phyloP scores from a whole-genome alignment of 2,888 invertebrate species.

The Harpagoxenus sublaevis region DNA sequence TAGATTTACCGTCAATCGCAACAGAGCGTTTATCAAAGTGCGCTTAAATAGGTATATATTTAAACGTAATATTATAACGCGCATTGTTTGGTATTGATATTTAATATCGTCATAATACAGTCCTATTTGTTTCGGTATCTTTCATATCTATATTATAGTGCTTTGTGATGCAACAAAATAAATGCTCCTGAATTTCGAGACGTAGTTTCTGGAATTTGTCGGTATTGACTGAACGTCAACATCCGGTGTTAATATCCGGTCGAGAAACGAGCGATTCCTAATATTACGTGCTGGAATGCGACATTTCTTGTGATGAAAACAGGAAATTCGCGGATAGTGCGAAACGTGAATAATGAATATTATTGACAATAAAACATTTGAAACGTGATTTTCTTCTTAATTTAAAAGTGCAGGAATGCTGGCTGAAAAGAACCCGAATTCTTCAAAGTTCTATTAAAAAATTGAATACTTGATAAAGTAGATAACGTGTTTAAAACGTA shows the following conservation, averaged over 20 bases:
- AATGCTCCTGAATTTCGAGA: conserved; percentile 15
- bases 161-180: not conserved
- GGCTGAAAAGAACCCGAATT: not conserved
- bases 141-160: not conserved
- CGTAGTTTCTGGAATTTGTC: conserved; percentile 43
- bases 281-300: conserved; percentile 65
- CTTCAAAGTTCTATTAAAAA: not conserved
- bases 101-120: not conserved
- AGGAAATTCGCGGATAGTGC: conserved; percentile 13
- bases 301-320: conserved; percentile 19
- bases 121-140: not conserved
- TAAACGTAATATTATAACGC: not conserved
- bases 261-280: conserved; percentile 34
- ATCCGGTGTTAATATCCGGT: conserved; percentile 61
- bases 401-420: not conserved
- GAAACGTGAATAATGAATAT: conserved; percentile 61
- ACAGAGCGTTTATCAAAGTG: not conserved
- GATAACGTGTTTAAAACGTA: not conserved
- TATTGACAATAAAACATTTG: conserved; percentile 31
- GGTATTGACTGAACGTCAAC: conserved; percentile 54
- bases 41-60: not conserved
- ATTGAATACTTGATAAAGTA: not conserved
- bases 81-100: not conserved
- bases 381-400: conserved; percentile 9
- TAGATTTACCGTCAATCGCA: not conserved